phyloP scores from a whole-genome alignment of 2,888 invertebrate genomes.

The Mactromeris polynyma region DNA sequence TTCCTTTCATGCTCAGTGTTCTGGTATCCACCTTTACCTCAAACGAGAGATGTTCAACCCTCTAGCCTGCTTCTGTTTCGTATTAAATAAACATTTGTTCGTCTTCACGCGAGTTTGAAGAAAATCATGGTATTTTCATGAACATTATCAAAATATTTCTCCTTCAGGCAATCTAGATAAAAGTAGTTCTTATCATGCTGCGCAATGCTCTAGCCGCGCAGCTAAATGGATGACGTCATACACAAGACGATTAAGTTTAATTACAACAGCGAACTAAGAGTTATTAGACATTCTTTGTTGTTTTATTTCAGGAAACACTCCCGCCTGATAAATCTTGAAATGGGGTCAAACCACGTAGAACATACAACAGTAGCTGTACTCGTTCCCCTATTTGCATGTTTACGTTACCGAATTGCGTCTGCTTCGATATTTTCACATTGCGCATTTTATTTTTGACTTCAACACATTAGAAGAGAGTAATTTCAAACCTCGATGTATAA shows the following conservation, averaged over 20 bases:
- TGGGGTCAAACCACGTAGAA: neutral
- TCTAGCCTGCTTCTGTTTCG: neutral
- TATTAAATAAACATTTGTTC: constrained; percentile 15
- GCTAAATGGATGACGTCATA: neutral
- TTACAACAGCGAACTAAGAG: neutral
- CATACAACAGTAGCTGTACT: neutral
- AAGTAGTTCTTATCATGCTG: constrained; percentile 14
- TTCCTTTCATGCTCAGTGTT: constrained; percentile 28
- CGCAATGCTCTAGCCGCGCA: neutral
- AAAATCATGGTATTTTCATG: constrained; percentile 21
- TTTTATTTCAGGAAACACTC: neutral
- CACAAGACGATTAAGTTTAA: neutral
- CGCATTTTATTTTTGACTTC: neutral
- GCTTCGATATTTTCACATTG: neutral
- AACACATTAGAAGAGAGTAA: neutral
- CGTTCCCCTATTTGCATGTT: neutral
- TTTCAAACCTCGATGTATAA: neutral
- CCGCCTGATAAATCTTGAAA: constrained; percentile 1
- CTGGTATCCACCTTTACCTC: constrained; percentile 28
- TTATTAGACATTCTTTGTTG: neutral
- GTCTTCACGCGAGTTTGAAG: neutral
- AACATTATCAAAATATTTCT: neutral
- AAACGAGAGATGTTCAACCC: neutral
- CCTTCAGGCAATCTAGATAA: neutral
- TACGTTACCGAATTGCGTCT: neutral